Base-by-base conservation (phyloP, 2,113 vertebrate genomes). In the Cyanoderma ruficeps region DNA sequence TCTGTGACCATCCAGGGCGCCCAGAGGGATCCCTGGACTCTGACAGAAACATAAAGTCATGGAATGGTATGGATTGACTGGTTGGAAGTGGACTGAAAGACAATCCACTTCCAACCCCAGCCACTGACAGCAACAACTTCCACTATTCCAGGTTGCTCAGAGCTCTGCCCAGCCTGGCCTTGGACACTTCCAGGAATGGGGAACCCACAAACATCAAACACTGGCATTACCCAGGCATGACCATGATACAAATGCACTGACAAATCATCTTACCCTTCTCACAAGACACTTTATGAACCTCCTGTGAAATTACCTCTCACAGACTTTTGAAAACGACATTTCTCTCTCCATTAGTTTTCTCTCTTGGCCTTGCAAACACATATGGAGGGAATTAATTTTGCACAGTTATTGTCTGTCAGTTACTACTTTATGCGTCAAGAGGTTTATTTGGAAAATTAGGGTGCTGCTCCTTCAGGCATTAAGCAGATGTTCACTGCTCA, bases 391-490 rank as follows among this genome's bases (percentile, higher is more conserved):
- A 90, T 94, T 90, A 67, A 88, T 93, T 88, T 96, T 68, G 28
- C 55, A 67, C n/a, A 49, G 56, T 76, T 92, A 75, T 83, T 92
- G 64, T 90, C 90, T 94, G 88, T 41, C 90, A 90, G 60, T 75
- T 95, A 77, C 79, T 84, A 41, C 76, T 95, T 83, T 53, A n/a
- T 75, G 88, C 0, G 0, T 75, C 93, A 78, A 15, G 52, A 71
- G n/a, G 64, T 89, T 96, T 80, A 83, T 93, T 96, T 96, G 92
- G 90, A 83, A 83, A 94, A 83, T 96, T 16, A 78, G 88, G 93
- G 85, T 92, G 83, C 93, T 93, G 76, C 76, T 92, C 60, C 85
- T 96, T 81, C 71, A 87, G 75, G 69, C 61, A 71, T 46, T 49
- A 68, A 90, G 83, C 93, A 95, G 85, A 88, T 94, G 93, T 91